phyloP scores from a whole-genome alignment of 2,113 vertebrate species.

The Centropus bengalensis region DNA sequence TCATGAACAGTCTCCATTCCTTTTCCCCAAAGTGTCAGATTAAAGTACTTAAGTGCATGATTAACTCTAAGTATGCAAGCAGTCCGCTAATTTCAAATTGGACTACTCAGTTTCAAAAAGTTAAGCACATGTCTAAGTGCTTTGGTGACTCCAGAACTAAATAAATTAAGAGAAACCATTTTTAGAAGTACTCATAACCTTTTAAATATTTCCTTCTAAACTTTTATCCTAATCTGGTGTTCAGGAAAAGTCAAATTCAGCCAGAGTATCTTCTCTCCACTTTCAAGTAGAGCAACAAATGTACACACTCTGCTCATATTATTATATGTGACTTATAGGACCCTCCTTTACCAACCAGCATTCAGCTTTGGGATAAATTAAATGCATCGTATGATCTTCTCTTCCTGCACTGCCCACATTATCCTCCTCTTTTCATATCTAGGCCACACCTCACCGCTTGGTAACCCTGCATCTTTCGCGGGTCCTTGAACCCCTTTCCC shows the following conservation, averaged over 20 bases:
- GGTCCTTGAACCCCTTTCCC: background rate
- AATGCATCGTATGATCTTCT: background rate
- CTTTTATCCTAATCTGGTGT: background rate
- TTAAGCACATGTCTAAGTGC: slow-evolving; percentile 53
- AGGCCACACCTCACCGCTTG: background rate
- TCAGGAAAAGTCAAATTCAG: background rate
- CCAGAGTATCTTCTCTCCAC: background rate
- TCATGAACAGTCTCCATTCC: slow-evolving; percentile 54
- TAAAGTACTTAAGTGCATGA: slow-evolving; percentile 56
- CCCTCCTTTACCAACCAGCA: background rate
- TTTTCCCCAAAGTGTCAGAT: slow-evolving; percentile 56
- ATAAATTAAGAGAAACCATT: slow-evolving; percentile 45
- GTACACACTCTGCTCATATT: background rate
- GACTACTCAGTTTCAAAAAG: slow-evolving; percentile 36
- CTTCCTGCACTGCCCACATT: background rate
- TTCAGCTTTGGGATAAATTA: background rate
- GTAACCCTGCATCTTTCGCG: background rate
- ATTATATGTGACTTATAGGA: background rate
- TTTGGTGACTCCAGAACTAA: slow-evolving; percentile 55
- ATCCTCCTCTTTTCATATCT: background rate
- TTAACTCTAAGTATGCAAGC: slow-evolving; percentile 56
- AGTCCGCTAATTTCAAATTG: slow-evolving; percentile 58
- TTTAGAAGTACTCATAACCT: background rate
- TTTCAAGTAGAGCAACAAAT: background rate
- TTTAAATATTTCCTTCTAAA: slow-evolving; percentile 6